Conservation (phyloP, 2,888 invertebrate species). For the Drosophila limbata region DNA sequence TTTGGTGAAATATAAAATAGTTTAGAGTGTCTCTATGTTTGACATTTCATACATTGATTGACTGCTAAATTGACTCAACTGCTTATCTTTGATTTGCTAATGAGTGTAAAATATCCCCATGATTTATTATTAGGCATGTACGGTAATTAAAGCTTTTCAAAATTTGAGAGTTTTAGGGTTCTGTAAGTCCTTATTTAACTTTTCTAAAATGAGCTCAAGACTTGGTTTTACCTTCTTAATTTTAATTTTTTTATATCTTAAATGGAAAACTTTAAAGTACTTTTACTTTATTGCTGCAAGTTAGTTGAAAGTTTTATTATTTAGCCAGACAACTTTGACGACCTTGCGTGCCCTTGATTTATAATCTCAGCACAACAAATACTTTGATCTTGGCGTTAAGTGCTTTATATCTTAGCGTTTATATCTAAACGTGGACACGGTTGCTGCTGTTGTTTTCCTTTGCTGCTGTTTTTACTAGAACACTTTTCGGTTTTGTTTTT, state of each 20-base stretch:
- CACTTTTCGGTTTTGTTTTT: constrained; percentile 27
- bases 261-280: background rate
- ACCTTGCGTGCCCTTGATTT: constrained; percentile 75
- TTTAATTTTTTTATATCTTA: too few relatives aligned
- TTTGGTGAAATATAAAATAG: background rate
- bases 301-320: constrained; percentile 11
- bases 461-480: constrained; percentile 8
- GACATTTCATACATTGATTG: background rate
- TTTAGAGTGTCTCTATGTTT: background rate
- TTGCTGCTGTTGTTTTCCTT: background rate
- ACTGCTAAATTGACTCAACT: background rate
- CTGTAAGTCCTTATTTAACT: too few relatives aligned
- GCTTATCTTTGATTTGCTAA: too few relatives aligned
- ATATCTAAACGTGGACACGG: constrained; percentile 50
- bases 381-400: constrained; percentile 71
- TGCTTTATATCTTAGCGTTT: constrained; percentile 55
- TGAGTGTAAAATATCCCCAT: background rate
- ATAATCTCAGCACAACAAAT: constrained; percentile 40
- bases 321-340: constrained; percentile 14
- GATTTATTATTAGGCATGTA: background rate
- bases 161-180: too few relatives aligned
- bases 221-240: too few relatives aligned
- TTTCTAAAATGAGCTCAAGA: too few relatives aligned
- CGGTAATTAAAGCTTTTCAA: too few relatives aligned
- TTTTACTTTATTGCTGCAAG: background rate